Evolutionary conservation across 2,888 invertebrate species (phyloP).

Genomic region (Drosophila nr. medialis): DNA sequence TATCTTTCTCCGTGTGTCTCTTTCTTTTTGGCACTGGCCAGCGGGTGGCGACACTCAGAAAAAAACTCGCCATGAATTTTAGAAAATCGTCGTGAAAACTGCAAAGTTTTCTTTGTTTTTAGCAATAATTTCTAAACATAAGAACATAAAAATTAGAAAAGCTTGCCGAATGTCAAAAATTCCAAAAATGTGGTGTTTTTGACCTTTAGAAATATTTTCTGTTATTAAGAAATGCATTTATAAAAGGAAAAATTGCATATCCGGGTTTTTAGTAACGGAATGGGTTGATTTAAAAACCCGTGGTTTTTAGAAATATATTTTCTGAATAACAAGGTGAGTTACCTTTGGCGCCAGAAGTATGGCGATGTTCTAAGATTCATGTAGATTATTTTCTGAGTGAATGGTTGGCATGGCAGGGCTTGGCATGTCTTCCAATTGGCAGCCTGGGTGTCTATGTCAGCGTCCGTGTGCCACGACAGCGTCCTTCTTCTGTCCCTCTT

Average conservation of each 20-base stretch:
- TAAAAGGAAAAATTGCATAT: neutral
- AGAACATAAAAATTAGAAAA: neutral
- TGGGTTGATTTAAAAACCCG: neutral
- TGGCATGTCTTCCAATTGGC: slow-evolving; percentile 50
- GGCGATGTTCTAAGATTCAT: neutral
- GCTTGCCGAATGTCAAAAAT: neutral
- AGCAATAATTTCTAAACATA: neutral
- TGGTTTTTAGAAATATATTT: neutral
- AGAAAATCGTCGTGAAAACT: neutral
- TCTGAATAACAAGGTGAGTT: neutral
- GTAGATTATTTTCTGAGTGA: neutral
- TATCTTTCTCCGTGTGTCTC: neutral
- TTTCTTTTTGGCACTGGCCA: slow-evolving; percentile 37
- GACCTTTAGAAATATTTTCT: neutral
- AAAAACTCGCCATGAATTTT: neutral
- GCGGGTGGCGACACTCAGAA: slow-evolving; percentile 1
- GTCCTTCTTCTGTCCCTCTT: neutral
- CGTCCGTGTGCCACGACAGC: slow-evolving; percentile 16
- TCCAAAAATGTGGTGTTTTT: neutral
- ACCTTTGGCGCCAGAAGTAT: neutral
- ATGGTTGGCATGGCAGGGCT: neutral
- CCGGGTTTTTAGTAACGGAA: neutral
- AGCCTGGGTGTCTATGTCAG: slow-evolving; percentile 53
- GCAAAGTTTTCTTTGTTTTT: neutral
- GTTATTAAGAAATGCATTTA: neutral